phyloP scores from a whole-genome alignment of 2,888 invertebrate species.

The Cancer borealis region DNA sequence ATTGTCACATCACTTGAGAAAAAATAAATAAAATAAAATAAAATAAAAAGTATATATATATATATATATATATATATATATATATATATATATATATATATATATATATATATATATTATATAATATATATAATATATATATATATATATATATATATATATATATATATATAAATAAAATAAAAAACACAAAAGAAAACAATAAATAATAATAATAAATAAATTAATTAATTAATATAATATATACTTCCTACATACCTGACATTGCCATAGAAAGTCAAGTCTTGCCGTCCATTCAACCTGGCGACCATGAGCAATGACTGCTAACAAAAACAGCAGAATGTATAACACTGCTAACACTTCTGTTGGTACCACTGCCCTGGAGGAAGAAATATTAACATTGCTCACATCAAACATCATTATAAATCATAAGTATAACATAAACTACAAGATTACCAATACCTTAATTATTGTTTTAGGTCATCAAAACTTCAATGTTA shows the following conservation, averaged over 20 bases:
- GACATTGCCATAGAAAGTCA: slow-evolving; percentile 82
- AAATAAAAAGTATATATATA: too few species aligned
- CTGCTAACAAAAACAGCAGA: slow-evolving; percentile 89
- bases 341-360: slow-evolving; percentile 86
- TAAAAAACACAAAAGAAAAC: too few species aligned
- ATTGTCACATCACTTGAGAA: not conserved
- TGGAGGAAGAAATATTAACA: slow-evolving; percentile 79
- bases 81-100: too few species aligned
- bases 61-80: too few species aligned
- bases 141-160: too few species aligned
- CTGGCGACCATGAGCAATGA: slow-evolving; percentile 89
- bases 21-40: too few species aligned
- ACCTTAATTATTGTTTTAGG: not conserved
- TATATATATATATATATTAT: too few species aligned
- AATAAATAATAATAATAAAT: too few species aligned
- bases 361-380: slow-evolving; percentile 88
- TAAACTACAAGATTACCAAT: not conserved
- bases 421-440: not conserved
- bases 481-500: not conserved
- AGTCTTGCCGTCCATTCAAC: slow-evolving; percentile 91
- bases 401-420: not conserved
- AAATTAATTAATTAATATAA: not conserved
- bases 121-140: too few species aligned
- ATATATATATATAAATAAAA: too few species aligned
- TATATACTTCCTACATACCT: slow-evolving; percentile 79